Evolutionary conservation across 1,140 invertebrate species (phyloP), one percentile per base, ranked within the genome.

Genomic region (Wasmannia auropunctata): DNA sequence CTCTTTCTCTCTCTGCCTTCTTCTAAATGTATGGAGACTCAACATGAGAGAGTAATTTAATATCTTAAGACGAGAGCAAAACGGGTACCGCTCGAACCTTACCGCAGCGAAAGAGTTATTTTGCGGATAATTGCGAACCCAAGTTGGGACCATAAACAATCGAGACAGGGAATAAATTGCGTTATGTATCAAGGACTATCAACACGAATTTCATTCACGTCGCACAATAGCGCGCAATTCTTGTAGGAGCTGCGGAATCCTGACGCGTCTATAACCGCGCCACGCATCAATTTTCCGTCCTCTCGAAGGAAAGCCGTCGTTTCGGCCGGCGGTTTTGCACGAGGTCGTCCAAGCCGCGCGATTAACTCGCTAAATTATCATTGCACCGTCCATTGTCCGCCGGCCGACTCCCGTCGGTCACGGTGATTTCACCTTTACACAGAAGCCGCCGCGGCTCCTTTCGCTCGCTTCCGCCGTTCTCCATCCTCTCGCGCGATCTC

Each of bases 391-490:
- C 58, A 77, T 77, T 77, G 83, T 85, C 70, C 34, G 79, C 10
- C 80, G 31, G 14, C 28, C 43, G 22, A 67, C 49, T 54, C 63
- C 31, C 62, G 67, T 70, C 81, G 60, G 84, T 79, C 84, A 79
- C 62, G 74, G 84, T 79, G 84, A 79, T 86, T 86, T 86, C 84
- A 86, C 62, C 63, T 86, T 80, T 79, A 49, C 25, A 86, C 84
- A 43, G 75, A 22, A 79, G 84, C 74, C 58, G 56, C 43, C 31
- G 46, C 77, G n/a, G 58, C 75, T 79, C 74, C 84, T 79, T 86
- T 86, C 74, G 74, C 75, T 80, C 75, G 62, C 84, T 86, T 86
- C 84, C 84, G 75, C 51, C 60, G 75, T 80, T 79, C 76, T 86
- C 51, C 67, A 74, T 74, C 79, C 51, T 56, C 65, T 81, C 46